phyloP scores from a whole-genome alignment of 2,113 vertebrate genomes.

The Eulacestoma nigropectus region DNA sequence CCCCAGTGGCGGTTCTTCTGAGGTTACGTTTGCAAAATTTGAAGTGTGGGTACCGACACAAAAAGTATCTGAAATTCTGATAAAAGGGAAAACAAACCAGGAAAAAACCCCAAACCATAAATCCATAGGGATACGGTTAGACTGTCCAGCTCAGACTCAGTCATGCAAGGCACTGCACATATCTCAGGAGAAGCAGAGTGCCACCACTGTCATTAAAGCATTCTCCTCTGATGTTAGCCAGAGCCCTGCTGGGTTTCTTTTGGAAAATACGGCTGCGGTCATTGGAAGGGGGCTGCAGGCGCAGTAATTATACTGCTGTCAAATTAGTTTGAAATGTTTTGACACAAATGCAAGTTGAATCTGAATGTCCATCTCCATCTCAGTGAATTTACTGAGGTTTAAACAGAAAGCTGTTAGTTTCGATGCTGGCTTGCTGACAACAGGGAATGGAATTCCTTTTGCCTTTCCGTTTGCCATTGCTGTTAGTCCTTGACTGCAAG shows the following conservation, averaged over 20 bases:
- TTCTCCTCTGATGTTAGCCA: background rate
- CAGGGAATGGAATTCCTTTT: background rate
- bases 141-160: background rate
- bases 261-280: background rate
- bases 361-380: background rate
- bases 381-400: background rate
- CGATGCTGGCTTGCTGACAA: background rate
- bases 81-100: background rate
- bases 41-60: background rate
- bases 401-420: background rate
- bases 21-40: background rate
- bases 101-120: background rate
- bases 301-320: background rate
- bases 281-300: background rate
- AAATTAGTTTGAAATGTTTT: conserved; percentile 20
- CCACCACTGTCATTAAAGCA: background rate
- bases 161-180: background rate
- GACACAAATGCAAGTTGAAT: conserved; percentile 6
- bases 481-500: background rate
- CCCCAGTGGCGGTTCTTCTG: background rate
- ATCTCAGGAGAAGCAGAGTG: background rate
- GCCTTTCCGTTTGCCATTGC: background rate
- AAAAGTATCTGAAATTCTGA: background rate
- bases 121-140: background rate
- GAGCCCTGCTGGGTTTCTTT: background rate